A percentile compares a stretch with the other conserved stretches of the same genome.
These are phyloP conservation scores for Passer domesticus DNA, from an alignment of 2,113 vertebrate genomes.

Conservation along the genomic window DNA sequence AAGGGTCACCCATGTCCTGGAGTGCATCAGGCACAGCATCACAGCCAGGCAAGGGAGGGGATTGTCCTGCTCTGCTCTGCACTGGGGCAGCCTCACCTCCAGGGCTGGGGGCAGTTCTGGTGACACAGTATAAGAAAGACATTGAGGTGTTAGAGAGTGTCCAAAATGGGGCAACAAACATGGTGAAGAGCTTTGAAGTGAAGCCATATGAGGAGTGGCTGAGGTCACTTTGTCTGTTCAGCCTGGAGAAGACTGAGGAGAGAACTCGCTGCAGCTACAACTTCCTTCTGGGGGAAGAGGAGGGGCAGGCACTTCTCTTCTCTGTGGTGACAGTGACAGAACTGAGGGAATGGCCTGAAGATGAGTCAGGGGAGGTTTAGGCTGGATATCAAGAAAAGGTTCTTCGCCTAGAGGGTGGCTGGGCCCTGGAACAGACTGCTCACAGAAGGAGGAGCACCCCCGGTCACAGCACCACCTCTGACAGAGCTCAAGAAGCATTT, in stretches of 20 bases:
- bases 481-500: too few relatives aligned
- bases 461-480: too few relatives aligned
- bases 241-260: not conserved
- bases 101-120: accelerated
- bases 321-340: not conserved
- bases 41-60: accelerated
- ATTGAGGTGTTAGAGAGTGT: accelerated
- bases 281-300: not conserved
- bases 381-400: not conserved
- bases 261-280: accelerated
- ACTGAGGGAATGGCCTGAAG: accelerated
- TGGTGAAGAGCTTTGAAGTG: not conserved
- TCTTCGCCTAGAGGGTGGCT: accelerated
- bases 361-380: accelerated
- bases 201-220: accelerated
- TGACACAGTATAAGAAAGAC: accelerated
- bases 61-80: not conserved
- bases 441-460: not conserved
- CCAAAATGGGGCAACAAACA: accelerated
- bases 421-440: not conserved
- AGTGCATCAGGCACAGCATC: not conserved
- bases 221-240: not conserved
- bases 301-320: not conserved
- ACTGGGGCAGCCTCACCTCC: accelerated
- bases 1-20: accelerated